Percentiles rank a stretch among this genome's conserved stretches.
phyloP scores from a whole-genome alignment of 2,113 vertebrate genomes.

The Alaudala cheleensis region DNA sequence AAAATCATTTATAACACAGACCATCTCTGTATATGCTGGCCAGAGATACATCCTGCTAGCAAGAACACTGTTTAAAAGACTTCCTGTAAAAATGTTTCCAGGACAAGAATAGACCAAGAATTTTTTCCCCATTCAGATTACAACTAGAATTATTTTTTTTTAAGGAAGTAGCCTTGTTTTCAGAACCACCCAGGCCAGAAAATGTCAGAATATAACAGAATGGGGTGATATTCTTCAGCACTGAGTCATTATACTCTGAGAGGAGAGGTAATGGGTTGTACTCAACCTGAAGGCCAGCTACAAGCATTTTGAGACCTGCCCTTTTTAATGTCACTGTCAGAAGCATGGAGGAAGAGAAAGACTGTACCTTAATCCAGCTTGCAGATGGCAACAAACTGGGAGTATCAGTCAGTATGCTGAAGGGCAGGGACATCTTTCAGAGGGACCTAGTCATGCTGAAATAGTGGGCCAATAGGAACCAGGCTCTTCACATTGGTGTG shows the following conservation, averaged over 20 bases:
- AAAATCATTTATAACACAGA: slow-evolving; percentile 31
- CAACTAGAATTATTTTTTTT: not conserved
- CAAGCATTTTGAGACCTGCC: not conserved
- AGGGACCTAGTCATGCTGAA: not conserved
- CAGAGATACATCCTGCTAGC: slow-evolving; percentile 32
- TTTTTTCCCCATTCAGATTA: not conserved
- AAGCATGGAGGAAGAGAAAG: not conserved
- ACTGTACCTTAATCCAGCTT: not conserved
- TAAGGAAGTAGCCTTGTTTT: not conserved
- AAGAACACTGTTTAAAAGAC: slow-evolving; percentile 30
- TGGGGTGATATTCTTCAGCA: not conserved
- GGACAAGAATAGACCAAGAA: not conserved
- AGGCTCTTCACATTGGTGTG: not conserved
- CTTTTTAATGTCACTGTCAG: not conserved
- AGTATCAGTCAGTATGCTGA: not conserved
- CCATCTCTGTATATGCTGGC: slow-evolving; percentile 25
- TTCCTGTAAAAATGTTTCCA: slow-evolving; percentile 33
- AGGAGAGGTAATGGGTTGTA: not conserved
- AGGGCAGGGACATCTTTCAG: not conserved
- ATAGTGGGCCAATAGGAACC: not conserved
- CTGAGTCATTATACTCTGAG: fast-evolving
- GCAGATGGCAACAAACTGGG: not conserved
- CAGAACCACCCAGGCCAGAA: not conserved
- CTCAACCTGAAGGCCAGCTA: not conserved
- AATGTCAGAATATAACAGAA: not conserved